Percentiles rank a stretch among this genome's conserved stretches.
Conservation (phyloP, 2,113 vertebrate species). For the Gymnorhina tibicen region DNA sequence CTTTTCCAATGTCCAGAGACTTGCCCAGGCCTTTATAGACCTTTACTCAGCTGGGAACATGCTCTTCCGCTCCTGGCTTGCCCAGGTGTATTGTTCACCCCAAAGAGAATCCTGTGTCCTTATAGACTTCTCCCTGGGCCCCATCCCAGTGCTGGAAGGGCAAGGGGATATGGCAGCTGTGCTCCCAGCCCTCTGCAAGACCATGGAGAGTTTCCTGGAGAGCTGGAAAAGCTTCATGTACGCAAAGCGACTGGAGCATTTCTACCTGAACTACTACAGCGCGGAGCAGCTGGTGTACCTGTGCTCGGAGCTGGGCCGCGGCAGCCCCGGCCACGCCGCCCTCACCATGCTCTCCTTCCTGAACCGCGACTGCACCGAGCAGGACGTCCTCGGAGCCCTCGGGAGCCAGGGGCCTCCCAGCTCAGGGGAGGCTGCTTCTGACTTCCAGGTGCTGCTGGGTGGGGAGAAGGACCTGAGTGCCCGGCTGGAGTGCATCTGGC, state of each 20-base stretch:
- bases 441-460: neutral
- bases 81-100: constrained; percentile 73
- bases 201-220: constrained; percentile 84
- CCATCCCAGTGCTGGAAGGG: constrained; percentile 57
- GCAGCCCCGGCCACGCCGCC: constrained; percentile 58
- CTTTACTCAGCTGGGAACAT: constrained; percentile 87
- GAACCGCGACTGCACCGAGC: constrained; percentile 70
- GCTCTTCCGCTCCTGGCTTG: constrained; percentile 86
- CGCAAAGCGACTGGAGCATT: constrained; percentile 76
- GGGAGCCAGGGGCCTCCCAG: rapidly evolving
- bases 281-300: constrained; percentile 90
- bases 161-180: constrained; percentile 66
- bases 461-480: neutral
- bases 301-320: constrained; percentile 73
- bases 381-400: neutral
- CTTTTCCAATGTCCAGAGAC: constrained; percentile 85
- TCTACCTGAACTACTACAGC: constrained; percentile 91
- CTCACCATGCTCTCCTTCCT: constrained; percentile 91
- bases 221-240: constrained; percentile 82
- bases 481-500: constrained; percentile 77
- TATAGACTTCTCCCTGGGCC: constrained; percentile 78
- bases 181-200: constrained; percentile 82
- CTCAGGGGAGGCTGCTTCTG: neutral
- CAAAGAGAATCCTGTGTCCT: constrained; percentile 40
- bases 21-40: constrained; percentile 83